Conservation (phyloP, 2,113 vertebrate genomes). For the Mormoops blainvillei region DNA sequence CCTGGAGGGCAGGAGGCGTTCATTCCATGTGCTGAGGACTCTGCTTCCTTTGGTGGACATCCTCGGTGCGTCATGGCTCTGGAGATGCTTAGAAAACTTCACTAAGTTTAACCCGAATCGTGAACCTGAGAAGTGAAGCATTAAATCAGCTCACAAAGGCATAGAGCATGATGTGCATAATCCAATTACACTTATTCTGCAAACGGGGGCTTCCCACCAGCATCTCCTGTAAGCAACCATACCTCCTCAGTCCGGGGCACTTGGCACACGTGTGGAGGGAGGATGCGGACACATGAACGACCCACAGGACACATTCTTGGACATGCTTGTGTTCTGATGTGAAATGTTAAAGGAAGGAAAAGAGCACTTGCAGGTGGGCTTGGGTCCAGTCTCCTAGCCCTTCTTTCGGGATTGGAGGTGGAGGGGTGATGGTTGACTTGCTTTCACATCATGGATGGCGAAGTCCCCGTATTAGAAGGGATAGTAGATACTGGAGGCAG, state of each 20-base stretch:
- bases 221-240: background rate
- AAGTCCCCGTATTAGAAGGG: background rate
- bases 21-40: constrained; percentile 32
- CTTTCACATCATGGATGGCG: background rate
- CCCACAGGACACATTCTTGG: fast-evolving
- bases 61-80: constrained; percentile 58
- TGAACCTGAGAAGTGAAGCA: constrained; percentile 67
- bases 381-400: background rate
- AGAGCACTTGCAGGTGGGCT: background rate
- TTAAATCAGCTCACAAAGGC: constrained; percentile 69
- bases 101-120: constrained; percentile 53
- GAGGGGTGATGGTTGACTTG: background rate
- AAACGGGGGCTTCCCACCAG: background rate
- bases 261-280: background rate
- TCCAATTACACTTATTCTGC: constrained; percentile 61
- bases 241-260: background rate
- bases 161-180: constrained; percentile 51
- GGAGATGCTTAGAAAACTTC: constrained; percentile 66
- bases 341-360: background rate
- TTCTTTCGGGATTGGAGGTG: background rate
- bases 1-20: background rate
- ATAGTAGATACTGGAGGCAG: background rate
- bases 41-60: constrained; percentile 49
- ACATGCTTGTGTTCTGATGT: background rate
- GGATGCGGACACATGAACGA: fast-evolving